Evolutionary conservation across 1,140 invertebrate species (phyloP), one percentile per base, ranked within the genome.

Genomic region (Mercenaria mercenaria): DNA sequence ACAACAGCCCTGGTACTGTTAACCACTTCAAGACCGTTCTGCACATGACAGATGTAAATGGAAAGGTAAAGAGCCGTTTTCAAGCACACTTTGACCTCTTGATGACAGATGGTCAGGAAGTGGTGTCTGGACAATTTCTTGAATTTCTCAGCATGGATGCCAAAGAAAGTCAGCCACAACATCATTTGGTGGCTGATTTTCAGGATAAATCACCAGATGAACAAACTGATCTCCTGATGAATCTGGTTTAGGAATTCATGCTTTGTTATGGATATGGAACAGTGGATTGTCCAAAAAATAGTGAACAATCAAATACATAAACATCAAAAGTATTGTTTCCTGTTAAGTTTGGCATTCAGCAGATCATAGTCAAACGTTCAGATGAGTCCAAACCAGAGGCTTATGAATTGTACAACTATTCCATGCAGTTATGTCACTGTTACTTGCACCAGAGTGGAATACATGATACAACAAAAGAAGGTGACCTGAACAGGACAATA

Each of bases 21-120:
- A 77, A 77, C 37, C 20, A 77, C 74, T 77, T 77, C 74, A 77
- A 77, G n/a, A 77, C 74, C 34, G 39, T 77, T 23, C 74, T 77
- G 18, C 74, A 77, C 29, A 34, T 26, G n/a, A 77, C 74, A 77
- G 74, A 77, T 77, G 74, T 77, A 23, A 77, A 77, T 41, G 74
- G 74, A 18, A 77, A 77, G 39, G 41, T 77, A 18, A 77, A 77
- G 74, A 37, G 74, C 11, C 74, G 41, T 15, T 77, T 77, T 77
- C 74, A 77, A 18, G 29, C 74, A 20, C 74, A 77, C 29, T 77
- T 77, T 39, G 43, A 77, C 20, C 39, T 77, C 20, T 29, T 77
- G 0, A 77, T 77, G 74, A 37, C 37, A 3, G 74, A 37, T 41
- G 74, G 74, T 34, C 18, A 77, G 41, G 74, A 37, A 41, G 39